Evolutionary conservation across 64 coral and sea anemone genomes (phyloP).

Genomic region (Hydrozoanthus tunicans): DNA sequence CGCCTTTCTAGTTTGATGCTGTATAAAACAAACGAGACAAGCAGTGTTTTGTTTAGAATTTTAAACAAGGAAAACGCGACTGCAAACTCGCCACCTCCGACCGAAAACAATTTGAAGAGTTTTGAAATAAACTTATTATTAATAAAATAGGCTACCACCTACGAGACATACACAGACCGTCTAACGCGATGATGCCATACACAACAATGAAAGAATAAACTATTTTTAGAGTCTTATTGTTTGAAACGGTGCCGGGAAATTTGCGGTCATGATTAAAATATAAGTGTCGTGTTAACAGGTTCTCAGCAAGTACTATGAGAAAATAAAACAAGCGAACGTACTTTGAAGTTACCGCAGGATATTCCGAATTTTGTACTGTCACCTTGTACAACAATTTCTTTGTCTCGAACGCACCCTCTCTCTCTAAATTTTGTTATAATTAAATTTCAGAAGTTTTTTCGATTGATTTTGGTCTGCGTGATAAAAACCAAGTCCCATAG

Average conservation of each 20-base stretch:
- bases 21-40: not conserved
- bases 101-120: not conserved
- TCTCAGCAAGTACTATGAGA: not conserved
- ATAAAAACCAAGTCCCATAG: too few relatives aligned
- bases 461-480: too few relatives aligned
- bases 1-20: not conserved
- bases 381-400: too few relatives aligned
- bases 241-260: too few relatives aligned
- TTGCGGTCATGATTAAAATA: not conserved
- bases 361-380: too few relatives aligned
- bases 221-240: slow-evolving; percentile 20
- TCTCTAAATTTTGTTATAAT: too few relatives aligned
- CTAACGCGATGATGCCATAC: slow-evolving; percentile 6
- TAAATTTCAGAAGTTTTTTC: too few relatives aligned
- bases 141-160: slow-evolving; percentile 20
- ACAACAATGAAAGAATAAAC: not conserved
- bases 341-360: not conserved
- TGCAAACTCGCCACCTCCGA: slow-evolving; percentile 38
- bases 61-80: slow-evolving; percentile 20
- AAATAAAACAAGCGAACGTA: not conserved
- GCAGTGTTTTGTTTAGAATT: slow-evolving; percentile 17
- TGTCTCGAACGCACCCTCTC: too few relatives aligned
- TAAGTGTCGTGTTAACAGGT: slow-evolving; percentile 4
- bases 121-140: slow-evolving; percentile 14
- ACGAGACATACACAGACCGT: not conserved